phyloP scores from a whole-genome alignment of 2,797 vertebrate genomes.

The Sphenodon punctatus region DNA sequence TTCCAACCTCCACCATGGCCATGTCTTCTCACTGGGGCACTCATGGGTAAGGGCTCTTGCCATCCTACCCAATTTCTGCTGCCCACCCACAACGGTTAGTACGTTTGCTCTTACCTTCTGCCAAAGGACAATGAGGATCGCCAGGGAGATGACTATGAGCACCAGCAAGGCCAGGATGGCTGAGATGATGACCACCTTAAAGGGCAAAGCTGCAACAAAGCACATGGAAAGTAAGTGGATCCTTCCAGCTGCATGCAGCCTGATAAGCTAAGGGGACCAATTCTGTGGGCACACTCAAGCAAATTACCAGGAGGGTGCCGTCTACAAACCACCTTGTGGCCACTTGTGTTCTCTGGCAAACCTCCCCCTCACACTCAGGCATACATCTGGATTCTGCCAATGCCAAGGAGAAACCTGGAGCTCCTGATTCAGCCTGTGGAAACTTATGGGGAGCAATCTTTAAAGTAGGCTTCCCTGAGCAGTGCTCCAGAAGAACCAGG shows the following conservation, averaged over 20 bases:
- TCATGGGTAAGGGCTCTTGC: background rate
- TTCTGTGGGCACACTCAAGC: background rate
- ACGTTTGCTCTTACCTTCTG: slow-evolving; percentile 83
- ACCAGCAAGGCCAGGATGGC: slow-evolving; percentile 89
- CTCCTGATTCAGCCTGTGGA: background rate
- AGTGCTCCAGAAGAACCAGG: too few relatives aligned
- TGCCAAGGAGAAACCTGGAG: background rate
- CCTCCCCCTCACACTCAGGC: background rate
- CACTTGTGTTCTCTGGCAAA: background rate
- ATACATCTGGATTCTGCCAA: background rate
- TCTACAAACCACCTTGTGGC: background rate
- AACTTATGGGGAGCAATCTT: background rate
- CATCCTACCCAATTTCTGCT: too few relatives aligned
- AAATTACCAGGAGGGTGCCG: background rate
- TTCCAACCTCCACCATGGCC: background rate
- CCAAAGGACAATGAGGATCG: slow-evolving; percentile 93
- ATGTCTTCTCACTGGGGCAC: background rate
- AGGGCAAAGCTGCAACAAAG: slow-evolving; percentile 81
- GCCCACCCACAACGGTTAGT: background rate
- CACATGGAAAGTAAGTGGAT: slow-evolving; percentile 3
- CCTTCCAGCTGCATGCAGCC: background rate
- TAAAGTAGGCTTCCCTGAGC: background rate
- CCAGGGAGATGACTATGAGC: slow-evolving; percentile 88
- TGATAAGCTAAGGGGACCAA: background rate
- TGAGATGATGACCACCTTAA: slow-evolving; percentile 92